These are phyloP conservation scores for Phalacrocorax aristotelis DNA, from an alignment of 2,113 vertebrate species.

Conservation along the genomic window DNA sequence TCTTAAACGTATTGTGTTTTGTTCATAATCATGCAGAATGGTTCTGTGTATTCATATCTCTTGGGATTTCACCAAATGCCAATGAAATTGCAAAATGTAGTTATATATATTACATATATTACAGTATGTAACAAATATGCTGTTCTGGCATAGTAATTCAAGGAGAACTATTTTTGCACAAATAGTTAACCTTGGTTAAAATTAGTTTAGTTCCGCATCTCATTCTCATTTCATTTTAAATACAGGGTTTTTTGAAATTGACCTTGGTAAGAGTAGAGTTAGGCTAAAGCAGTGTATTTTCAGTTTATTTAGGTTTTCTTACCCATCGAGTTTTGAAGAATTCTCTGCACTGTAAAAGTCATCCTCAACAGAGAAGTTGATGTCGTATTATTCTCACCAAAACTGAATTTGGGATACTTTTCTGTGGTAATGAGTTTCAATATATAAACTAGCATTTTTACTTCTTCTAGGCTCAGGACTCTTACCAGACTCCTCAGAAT, in stretches of 20 bases:
- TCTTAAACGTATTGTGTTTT: neutral
- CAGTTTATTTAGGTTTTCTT: neutral
- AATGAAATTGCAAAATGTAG: neutral
- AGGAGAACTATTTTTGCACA: neutral
- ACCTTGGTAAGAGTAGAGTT: neutral
- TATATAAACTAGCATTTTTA: neutral
- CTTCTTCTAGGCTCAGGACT: conserved; percentile 84
- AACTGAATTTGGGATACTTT: neutral
- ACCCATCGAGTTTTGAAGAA: neutral
- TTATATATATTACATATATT: neutral
- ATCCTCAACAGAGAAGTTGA: neutral
- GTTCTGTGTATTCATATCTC: neutral
- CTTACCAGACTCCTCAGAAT: conserved; percentile 89
- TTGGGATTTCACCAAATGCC: neutral
- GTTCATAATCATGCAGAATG: neutral
- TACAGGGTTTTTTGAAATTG: neutral
- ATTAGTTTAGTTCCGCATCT: neutral
- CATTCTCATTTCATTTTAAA: neutral
- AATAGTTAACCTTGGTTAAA: neutral
- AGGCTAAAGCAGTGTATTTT: neutral
- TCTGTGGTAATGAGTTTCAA: neutral
- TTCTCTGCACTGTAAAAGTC: neutral
- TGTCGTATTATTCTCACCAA: neutral
- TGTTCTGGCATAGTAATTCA: neutral
- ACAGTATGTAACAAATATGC: neutral